Evolutionary conservation across 2,113 vertebrate species (phyloP).

Genomic region (Lontra canadensis): DNA sequence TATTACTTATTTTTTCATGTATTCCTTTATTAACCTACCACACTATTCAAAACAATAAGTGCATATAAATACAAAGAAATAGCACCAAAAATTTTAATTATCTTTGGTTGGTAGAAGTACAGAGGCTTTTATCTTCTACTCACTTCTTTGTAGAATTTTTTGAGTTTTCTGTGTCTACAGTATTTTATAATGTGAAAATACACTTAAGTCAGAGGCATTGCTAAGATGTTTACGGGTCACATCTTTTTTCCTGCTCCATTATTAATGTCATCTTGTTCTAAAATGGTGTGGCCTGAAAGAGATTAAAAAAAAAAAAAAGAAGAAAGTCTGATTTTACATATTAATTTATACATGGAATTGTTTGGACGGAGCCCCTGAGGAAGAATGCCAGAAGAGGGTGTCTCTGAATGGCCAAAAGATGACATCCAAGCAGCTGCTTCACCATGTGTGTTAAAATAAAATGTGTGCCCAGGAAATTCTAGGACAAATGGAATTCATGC

Average conservation of each 20-base stretch:
- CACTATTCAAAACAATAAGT: background rate
- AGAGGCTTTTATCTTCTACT: background rate
- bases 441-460: background rate
- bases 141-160: background rate
- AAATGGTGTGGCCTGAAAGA: background rate
- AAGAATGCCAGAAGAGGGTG: background rate
- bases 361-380: background rate
- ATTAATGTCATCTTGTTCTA: background rate
- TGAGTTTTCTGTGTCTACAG: background rate
- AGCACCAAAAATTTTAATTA: background rate
- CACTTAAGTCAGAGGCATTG: background rate
- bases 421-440: background rate
- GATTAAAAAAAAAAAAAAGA: background rate
- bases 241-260: background rate
- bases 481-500: background rate
- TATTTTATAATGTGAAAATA: conserved; percentile 5
- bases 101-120: background rate
- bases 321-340: background rate
- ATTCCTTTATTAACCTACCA: background rate
- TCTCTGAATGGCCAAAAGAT: background rate
- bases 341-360: background rate
- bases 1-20: background rate
- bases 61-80: background rate
- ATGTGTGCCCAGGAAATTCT: background rate
- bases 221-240: conserved; percentile 10